Evolutionary conservation across 2,888 invertebrate species (phyloP).

Genomic region (Augiades crinisus): DNA sequence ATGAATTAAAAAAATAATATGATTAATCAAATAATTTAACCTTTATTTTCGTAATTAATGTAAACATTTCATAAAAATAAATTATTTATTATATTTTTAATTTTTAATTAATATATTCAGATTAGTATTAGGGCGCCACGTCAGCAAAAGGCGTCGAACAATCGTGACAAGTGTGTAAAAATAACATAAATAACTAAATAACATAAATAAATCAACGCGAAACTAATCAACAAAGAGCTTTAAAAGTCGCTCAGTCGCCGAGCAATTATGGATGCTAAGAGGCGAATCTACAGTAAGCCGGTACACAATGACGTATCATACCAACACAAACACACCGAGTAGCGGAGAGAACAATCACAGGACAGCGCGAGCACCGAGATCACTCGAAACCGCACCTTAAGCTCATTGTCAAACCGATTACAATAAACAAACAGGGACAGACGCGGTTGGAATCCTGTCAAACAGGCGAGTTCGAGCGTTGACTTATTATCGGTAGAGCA

Average conservation of each 20-base stretch:
- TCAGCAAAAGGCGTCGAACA: conserved; percentile 23
- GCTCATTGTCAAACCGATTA: conserved; percentile 82
- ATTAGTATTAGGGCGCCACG: neutral
- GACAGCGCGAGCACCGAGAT: conserved; percentile 68
- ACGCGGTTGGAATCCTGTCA: conserved; percentile 82
- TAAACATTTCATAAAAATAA: too few species aligned
- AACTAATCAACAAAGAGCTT: conserved; percentile 57
- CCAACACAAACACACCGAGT: conserved; percentile 73
- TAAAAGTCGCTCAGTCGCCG: conserved; percentile 68
- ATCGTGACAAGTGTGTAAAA: conserved; percentile 32
- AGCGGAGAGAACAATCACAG: conserved; percentile 59
- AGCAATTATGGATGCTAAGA: conserved; percentile 78
- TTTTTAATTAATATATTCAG: neutral
- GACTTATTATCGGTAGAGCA: conserved; percentile 80
- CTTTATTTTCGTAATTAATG: too few species aligned
- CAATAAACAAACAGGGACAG: conserved; percentile 81
- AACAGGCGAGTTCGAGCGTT: conserved; percentile 81
- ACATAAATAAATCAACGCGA: conserved; percentile 35
- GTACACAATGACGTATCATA: conserved; percentile 78
- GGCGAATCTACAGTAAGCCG: conserved; percentile 77
- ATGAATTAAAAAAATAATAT: too few species aligned
- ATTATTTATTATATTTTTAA: neutral
- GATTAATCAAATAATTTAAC: too few species aligned
- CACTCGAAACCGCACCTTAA: conserved; percentile 82
- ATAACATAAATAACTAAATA: too few species aligned